Percentiles rank a stretch among this genome's conserved stretches.
Evolutionary conservation across 2,888 invertebrate species (phyloP).

Genomic region (Priocnemis perturbator): DNA sequence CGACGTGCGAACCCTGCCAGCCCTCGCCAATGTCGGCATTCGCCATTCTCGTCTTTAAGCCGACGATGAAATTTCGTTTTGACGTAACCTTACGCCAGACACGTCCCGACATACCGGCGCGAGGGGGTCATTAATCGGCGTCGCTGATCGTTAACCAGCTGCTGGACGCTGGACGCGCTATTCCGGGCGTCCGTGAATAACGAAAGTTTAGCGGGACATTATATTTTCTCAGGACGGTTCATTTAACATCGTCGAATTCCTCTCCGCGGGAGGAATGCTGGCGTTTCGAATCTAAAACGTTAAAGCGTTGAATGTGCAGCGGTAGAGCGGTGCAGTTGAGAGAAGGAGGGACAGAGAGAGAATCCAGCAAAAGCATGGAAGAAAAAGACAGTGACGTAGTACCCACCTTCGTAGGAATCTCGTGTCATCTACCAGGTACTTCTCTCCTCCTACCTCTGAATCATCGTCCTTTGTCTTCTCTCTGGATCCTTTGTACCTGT

Average conservation of each 20-base stretch:
- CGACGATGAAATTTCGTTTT: too few relatives aligned
- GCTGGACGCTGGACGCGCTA: too few relatives aligned
- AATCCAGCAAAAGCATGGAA: constrained; percentile 37
- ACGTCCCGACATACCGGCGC: too few relatives aligned
- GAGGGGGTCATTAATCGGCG: too few relatives aligned
- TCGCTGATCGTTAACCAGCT: too few relatives aligned
- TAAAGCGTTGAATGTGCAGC: constrained; percentile 49
- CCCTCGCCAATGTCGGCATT: too few relatives aligned
- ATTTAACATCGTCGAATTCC: constrained; percentile 54
- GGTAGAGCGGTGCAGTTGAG: constrained; percentile 32
- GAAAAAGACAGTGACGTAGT: constrained; percentile 64
- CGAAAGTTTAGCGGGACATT: constrained; percentile 53
- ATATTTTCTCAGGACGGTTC: constrained; percentile 54
- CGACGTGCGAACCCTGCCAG: constrained; percentile 6
- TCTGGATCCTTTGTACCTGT: constrained; percentile 54
- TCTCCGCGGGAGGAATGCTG: constrained; percentile 47
- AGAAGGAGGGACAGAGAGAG: constrained; percentile 41
- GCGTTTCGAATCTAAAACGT: constrained; percentile 55
- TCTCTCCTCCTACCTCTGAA: constrained; percentile 54
- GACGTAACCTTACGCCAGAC: too few relatives aligned
- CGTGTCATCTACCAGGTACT: constrained; percentile 64
- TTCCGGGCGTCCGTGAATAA: too few relatives aligned
- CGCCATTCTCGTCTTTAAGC: too few relatives aligned
- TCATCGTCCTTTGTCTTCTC: constrained; percentile 62
- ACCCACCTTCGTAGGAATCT: constrained; percentile 64